These are phyloP conservation scores for Pelochelys cantorii DNA, from an alignment of 2,797 vertebrate species.

Conservation along the genomic window DNA sequence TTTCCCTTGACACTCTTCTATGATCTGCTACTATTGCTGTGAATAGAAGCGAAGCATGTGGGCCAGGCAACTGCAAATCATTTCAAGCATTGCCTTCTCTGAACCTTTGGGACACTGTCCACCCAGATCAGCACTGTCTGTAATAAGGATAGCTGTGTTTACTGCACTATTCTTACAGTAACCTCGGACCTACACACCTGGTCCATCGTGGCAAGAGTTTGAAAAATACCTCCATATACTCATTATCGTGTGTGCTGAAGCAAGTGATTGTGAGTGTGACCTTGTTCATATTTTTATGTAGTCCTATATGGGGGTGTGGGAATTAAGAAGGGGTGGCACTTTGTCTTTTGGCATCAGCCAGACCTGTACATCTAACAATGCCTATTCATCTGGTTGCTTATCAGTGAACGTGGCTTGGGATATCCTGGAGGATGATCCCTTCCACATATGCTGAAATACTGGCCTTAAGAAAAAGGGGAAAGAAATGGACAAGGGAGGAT, in stretches of 20 bases:
- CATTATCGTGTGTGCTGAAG: neutral
- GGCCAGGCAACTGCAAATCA: neutral
- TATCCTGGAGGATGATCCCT: neutral
- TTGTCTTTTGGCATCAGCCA: neutral
- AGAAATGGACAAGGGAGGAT: neutral
- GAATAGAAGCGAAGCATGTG: neutral
- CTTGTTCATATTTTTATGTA: neutral
- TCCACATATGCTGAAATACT: neutral
- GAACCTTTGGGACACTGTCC: neutral
- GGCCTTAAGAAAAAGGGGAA: neutral
- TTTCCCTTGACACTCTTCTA: neutral
- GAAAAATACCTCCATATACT: neutral
- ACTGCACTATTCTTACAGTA: neutral
- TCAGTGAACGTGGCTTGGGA: neutral
- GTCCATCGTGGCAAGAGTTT: accelerated
- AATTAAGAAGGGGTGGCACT: neutral
- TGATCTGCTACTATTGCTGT: neutral
- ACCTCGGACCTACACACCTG: neutral
- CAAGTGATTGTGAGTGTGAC: neutral
- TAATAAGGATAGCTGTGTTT: neutral
- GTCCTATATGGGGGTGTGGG: accelerated
- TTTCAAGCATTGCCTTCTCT: neutral
- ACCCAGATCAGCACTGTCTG: neutral
- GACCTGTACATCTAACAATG: neutral
- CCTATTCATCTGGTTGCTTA: neutral